These are phyloP conservation scores for Anagyrus pseudococci DNA, from an alignment of 2,888 invertebrate species.

Conservation along the genomic window DNA sequence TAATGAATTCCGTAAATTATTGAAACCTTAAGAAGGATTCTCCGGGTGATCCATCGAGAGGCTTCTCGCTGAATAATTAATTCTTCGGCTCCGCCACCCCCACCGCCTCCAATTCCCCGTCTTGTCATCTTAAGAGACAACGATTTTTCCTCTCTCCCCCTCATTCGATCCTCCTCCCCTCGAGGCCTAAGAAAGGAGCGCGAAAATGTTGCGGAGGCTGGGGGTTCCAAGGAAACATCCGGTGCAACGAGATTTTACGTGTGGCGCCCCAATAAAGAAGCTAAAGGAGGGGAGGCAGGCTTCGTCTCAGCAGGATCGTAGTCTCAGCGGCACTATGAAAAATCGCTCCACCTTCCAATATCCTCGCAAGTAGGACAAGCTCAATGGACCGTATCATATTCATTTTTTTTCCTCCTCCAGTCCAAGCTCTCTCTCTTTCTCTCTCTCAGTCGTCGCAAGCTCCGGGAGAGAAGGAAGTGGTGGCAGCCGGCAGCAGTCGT, in stretches of 20 bases:
- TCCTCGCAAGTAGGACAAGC: slow-evolving; percentile 29
- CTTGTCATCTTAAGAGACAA: slow-evolving; percentile 23
- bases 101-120: background rate
- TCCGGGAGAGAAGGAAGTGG: background rate
- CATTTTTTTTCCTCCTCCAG: slow-evolving; percentile 28
- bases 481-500: slow-evolving; percentile 5
- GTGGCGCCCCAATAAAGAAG: too few species aligned
- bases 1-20: slow-evolving; percentile 39
- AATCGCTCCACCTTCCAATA: slow-evolving; percentile 24
- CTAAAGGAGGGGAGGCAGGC: too few species aligned
- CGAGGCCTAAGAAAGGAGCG: too few species aligned
- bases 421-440: too few species aligned
- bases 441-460: too few species aligned
- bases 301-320: too few species aligned
- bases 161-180: slow-evolving; percentile 8
- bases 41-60: slow-evolving; percentile 23
- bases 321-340: slow-evolving; percentile 29
- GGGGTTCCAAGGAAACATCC: slow-evolving; percentile 12
- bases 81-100: too few species aligned
- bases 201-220: too few species aligned
- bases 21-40: slow-evolving; percentile 33
- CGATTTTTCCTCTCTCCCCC: slow-evolving; percentile 30
- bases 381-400: slow-evolving; percentile 37
- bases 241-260: slow-evolving; percentile 23
- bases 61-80: slow-evolving; percentile 30